Base-by-base conservation (phyloP, 1,140 invertebrate genomes). In the Planococcus citri region DNA sequence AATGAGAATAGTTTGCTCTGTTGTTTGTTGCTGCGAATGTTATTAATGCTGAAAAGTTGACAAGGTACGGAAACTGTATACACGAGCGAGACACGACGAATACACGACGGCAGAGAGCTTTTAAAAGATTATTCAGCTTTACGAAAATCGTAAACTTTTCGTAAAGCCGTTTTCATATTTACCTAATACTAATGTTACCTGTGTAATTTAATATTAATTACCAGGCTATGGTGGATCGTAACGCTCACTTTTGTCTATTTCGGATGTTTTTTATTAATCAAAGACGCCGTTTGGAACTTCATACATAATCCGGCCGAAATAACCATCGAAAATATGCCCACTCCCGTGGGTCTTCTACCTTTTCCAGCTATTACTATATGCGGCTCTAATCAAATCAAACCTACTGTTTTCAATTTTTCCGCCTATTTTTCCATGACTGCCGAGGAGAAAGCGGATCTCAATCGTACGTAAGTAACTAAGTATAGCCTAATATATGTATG, bases 331-430 rank as follows among this genome's bases (percentile, higher is more conserved):
- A 64, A 22, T 3, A 25, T 4, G 17, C 60, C 60, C 20, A 64
- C 60, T 20, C 21, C 60, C 20, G 70, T 58, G 21, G 61, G 29
- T 20, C 27, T 27, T 38, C 22, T 68, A 12, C 60, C 70, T 1
- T 71, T 71, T 41, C 70, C 70, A 37, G 60, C 70, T n/a, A 38
- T 67, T 27, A 37, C 70, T 24, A 27, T 71, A 6, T 68, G 70
- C 64, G 61, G 70, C 17, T 6, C 3, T 1, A 68, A 38, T 68
- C 60, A 71, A 61, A 71, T 67, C 21, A 29, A 27, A 17, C 41
- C 33, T 1, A 33, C 60, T 8, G 61, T 60, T 61, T 71, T 68
- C 29, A 68, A 67, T 41, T 24, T 37, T 25, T 68, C 70, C 4
- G 61, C 27, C 3, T 20, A 29, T 21, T 27, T 68, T 10, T 25